These are phyloP conservation scores for Anolis apletophallus DNA, from an alignment of 2,797 vertebrate genomes.

Conservation along the genomic window DNA sequence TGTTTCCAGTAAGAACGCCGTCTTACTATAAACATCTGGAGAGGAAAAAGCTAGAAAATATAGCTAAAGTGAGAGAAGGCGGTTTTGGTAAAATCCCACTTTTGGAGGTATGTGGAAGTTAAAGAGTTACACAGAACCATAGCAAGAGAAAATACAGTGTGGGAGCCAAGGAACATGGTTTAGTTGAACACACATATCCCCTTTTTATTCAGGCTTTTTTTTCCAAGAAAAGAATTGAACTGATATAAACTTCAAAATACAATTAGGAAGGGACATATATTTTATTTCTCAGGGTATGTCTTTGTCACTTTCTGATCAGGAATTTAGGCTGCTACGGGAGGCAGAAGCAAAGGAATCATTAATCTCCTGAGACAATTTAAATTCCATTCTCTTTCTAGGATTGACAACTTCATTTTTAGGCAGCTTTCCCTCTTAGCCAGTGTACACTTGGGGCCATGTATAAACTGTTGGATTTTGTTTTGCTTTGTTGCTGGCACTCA, in stretches of 20 bases:
- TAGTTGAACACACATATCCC: constrained; percentile 59
- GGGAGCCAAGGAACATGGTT: constrained; percentile 41
- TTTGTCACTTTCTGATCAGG: constrained; percentile 54
- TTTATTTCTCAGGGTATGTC: constrained; percentile 54
- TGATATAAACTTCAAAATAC: constrained; percentile 48
- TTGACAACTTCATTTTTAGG: constrained; percentile 64
- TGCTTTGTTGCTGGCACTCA: constrained; percentile 39
- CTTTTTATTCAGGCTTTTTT: constrained; percentile 65
- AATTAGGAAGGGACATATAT: constrained; percentile 52
- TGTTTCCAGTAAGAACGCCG: background rate
- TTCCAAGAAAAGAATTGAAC: constrained; percentile 65
- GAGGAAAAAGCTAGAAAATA: constrained; percentile 16
- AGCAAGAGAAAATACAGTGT: constrained; percentile 59
- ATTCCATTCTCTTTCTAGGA: constrained; percentile 60
- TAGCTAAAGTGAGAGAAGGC: background rate
- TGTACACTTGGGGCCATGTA: constrained; percentile 10
- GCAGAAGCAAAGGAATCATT: constrained; percentile 56
- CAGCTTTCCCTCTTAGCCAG: constrained; percentile 39
- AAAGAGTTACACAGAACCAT: constrained; percentile 49
- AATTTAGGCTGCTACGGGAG: constrained; percentile 68
- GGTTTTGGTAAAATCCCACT: constrained; percentile 20
- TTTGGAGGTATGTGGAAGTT: constrained; percentile 14
- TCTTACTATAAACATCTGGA: background rate
- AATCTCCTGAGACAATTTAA: constrained; percentile 63
- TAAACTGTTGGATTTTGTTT: constrained; percentile 24